These are phyloP conservation scores for Cynaeus angustus DNA, from an alignment of 2,888 invertebrate species.

Conservation along the genomic window DNA sequence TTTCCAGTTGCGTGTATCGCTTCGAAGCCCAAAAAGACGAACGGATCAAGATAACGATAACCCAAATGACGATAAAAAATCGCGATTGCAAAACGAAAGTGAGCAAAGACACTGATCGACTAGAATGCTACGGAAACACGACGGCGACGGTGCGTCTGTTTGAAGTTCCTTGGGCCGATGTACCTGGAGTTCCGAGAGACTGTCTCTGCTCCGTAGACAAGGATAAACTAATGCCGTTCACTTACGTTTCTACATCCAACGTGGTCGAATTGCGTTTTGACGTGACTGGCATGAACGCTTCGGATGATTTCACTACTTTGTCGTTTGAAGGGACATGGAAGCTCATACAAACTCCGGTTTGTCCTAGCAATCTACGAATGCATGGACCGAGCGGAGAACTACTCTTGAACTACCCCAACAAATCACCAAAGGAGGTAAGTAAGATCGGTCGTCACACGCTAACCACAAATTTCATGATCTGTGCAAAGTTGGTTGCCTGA, in stretches of 20 bases:
- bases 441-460: no score
- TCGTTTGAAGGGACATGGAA: slow-evolving; percentile 90
- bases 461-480: no score
- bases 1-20: slow-evolving; percentile 86
- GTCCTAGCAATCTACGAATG: slow-evolving; percentile 81
- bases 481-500: no score
- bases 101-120: slow-evolving; percentile 80
- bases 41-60: slow-evolving; percentile 84
- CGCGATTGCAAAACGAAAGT: slow-evolving; percentile 75
- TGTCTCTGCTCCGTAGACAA: slow-evolving; percentile 82
- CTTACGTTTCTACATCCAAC: slow-evolving; percentile 84
- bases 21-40: slow-evolving; percentile 91
- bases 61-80: slow-evolving; percentile 77
- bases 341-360: slow-evolving; percentile 82
- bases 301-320: slow-evolving; percentile 89
- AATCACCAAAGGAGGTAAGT: slow-evolving; percentile 64
- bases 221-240: slow-evolving; percentile 76
- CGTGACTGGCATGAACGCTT: slow-evolving; percentile 87
- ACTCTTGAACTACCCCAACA: slow-evolving; percentile 72
- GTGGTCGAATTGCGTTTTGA: slow-evolving; percentile 88
- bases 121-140: slow-evolving; percentile 82
- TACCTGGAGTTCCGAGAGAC: slow-evolving; percentile 83
- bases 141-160: slow-evolving; percentile 83
- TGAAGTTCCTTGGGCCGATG: slow-evolving; percentile 84
- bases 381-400: slow-evolving; percentile 87